Conservation (phyloP, 2,113 vertebrate species). For the Callipepla squamata region DNA sequence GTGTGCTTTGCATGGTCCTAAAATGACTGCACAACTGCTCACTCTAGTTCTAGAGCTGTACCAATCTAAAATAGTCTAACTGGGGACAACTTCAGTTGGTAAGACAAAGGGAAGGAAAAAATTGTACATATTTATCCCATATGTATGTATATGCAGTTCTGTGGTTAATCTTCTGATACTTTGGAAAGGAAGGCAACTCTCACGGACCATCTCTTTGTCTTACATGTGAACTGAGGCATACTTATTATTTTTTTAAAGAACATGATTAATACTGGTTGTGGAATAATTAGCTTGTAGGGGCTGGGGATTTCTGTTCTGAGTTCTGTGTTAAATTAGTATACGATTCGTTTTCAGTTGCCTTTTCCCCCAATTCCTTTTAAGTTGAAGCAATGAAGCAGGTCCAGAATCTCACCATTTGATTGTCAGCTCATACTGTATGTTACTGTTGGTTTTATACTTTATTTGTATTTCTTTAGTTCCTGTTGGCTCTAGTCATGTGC, state of each 20-base stretch:
- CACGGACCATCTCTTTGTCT: not conserved
- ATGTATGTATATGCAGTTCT: not conserved
- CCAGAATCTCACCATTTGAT: not conserved
- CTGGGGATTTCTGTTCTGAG: not conserved
- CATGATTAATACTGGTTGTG: not conserved
- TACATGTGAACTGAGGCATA: not conserved
- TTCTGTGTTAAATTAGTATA: not conserved
- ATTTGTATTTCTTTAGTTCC: not conserved
- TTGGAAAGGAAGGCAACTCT: not conserved
- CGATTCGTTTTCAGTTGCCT: not conserved
- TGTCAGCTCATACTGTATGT: not conserved
- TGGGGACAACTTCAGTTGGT: slow-evolving; percentile 23
- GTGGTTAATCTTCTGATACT: not conserved
- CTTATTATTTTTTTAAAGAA: not conserved
- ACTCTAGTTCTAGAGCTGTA: not conserved
- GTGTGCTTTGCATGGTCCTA: not conserved
- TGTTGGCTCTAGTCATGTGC: not conserved
- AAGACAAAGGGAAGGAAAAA: not conserved
- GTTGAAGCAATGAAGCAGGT: not conserved
- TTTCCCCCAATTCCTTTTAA: not conserved
- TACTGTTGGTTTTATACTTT: not conserved
- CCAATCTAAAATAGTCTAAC: not conserved
- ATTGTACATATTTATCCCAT: not conserved
- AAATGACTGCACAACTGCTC: not conserved
- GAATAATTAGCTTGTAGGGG: not conserved